A percentile compares a stretch with the other conserved stretches of the same genome.
Evolutionary conservation across 1,140 invertebrate genomes (phyloP).

Genomic region (Notospermus geniculatus): DNA sequence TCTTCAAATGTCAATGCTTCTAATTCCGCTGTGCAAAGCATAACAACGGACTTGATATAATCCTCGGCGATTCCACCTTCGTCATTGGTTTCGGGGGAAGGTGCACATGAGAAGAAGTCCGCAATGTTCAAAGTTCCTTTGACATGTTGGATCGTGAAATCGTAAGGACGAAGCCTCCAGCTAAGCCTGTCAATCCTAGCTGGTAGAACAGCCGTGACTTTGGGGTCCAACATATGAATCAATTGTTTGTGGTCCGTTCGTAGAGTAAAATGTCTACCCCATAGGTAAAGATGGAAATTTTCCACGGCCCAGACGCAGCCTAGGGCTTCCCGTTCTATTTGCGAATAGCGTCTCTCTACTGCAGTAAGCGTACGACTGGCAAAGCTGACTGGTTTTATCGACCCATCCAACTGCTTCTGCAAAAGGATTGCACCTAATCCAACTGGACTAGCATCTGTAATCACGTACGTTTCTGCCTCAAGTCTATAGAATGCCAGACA

Average conservation of each 20-base stretch:
- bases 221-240: neutral
- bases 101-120: neutral
- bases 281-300: neutral
- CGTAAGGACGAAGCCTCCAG: neutral
- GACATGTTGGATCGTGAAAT: neutral
- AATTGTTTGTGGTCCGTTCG: neutral
- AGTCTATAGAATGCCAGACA: slow-evolving; percentile 28
- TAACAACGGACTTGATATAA: neutral
- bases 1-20: neutral
- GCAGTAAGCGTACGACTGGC: neutral
- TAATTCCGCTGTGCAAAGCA: neutral
- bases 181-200: neutral
- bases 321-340: neutral
- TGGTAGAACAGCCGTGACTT: neutral
- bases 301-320: neutral
- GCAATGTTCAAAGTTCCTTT: neutral
- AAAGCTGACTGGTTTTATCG: neutral
- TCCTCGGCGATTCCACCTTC: neutral
- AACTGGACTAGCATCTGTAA: slow-evolving; percentile 54
- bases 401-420: slow-evolving; percentile 7
- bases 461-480: slow-evolving; percentile 14
- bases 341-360: neutral
- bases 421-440: slow-evolving; percentile 50
- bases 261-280: neutral
- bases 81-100: neutral